Conservation (phyloP, 1,140 invertebrate species). For the Nasonia giraulti region DNA sequence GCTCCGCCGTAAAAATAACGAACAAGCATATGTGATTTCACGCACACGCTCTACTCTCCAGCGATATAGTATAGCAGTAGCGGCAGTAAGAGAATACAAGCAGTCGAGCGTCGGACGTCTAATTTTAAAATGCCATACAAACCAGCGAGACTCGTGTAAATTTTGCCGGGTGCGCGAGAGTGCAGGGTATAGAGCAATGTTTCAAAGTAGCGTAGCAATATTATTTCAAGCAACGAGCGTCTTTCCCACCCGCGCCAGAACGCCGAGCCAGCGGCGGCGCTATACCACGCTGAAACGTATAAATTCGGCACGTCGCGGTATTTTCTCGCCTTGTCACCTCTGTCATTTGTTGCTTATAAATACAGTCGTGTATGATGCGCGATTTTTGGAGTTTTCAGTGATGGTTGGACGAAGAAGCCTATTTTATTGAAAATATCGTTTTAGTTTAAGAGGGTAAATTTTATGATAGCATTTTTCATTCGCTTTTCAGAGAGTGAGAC, state of each 20-base stretch:
- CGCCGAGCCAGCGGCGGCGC: not conserved
- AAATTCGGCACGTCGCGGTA: conserved; percentile 65
- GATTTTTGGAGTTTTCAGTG: not conserved
- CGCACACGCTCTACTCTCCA: too few relatives aligned
- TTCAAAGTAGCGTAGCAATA: conserved; percentile 49
- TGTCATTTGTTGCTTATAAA: conserved; percentile 73
- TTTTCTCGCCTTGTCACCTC: conserved; percentile 72
- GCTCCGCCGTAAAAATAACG: not conserved
- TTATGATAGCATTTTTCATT: too few relatives aligned
- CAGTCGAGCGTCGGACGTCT: conserved; percentile 32
- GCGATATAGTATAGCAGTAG: not conserved
- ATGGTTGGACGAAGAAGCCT: not conserved
- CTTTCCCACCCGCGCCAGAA: conserved; percentile 7
- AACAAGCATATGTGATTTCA: conserved; percentile 8
- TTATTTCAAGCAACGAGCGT: conserved; percentile 47
- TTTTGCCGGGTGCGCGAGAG: not conserved
- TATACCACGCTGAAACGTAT: conserved; percentile 61
- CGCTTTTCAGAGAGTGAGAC: too few relatives aligned
- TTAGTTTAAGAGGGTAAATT: too few relatives aligned
- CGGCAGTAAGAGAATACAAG: not conserved
- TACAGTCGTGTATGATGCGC: conserved; percentile 54
- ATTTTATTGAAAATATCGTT: too few relatives aligned
- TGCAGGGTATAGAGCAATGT: conserved; percentile 15
- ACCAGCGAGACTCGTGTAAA: conserved; percentile 47
- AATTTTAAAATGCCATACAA: conserved; percentile 49